These are phyloP conservation scores for Xestia xanthographa DNA, from an alignment of 2,888 invertebrate species.

Conservation along the genomic window DNA sequence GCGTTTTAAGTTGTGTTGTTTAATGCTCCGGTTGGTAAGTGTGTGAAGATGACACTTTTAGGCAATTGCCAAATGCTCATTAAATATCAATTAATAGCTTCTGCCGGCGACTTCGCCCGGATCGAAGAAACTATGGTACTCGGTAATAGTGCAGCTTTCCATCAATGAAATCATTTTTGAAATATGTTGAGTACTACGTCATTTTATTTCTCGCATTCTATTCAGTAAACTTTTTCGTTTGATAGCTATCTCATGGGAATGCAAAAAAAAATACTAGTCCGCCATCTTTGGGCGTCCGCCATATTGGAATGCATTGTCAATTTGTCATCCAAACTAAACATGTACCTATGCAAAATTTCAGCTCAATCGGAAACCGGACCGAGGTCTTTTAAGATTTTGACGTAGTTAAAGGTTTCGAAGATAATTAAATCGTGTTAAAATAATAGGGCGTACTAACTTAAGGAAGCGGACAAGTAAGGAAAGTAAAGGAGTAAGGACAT, in stretches of 20 bases:
- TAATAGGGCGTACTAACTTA: conserved; percentile 1
- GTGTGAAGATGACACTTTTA: conserved; percentile 4
- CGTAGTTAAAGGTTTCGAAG: too few relatives aligned
- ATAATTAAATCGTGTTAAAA: not conserved
- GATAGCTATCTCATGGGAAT: not conserved
- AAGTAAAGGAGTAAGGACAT: conserved; percentile 49
- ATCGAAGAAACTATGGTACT: not conserved
- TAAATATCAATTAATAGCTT: not conserved
- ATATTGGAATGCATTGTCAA: too few relatives aligned
- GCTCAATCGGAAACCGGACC: not conserved
- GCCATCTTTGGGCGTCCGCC: too few relatives aligned
- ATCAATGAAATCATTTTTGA: not conserved
- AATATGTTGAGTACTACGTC: not conserved
- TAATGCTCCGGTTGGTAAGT: conserved; percentile 32
- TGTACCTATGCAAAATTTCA: not conserved
- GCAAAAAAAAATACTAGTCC: not conserved
- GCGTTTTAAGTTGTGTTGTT: conserved; percentile 15
- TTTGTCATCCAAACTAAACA: not conserved
- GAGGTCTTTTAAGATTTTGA: not conserved
- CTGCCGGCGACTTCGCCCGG: not conserved
- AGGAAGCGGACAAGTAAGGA: conserved; percentile 50
- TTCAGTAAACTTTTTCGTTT: not conserved
- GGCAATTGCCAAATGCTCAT: not conserved
- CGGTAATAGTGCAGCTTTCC: not conserved
- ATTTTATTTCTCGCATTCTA: not conserved